A percentile compares a stretch with the other conserved stretches of the same genome.
phyloP scores from a whole-genome alignment of 2,797 vertebrate species.

The Lerista edwardsae region DNA sequence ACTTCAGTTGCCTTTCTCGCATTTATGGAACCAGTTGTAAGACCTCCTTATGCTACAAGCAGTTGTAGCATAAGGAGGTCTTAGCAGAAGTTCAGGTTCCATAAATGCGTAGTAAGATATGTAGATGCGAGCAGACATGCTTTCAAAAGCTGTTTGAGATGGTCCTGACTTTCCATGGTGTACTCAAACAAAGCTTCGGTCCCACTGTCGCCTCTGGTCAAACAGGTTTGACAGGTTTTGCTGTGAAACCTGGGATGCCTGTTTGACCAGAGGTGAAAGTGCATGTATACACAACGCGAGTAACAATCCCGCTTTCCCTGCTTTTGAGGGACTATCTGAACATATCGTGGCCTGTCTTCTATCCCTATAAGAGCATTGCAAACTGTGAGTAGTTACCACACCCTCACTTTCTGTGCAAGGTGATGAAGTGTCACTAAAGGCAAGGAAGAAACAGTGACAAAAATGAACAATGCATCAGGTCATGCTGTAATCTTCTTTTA shows the following conservation, averaged over 20 bases:
- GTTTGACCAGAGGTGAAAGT: not conserved
- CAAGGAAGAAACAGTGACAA: slow-evolving; percentile 8
- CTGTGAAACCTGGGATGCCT: not conserved
- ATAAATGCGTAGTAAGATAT: slow-evolving; percentile 24
- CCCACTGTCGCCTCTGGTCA: not conserved
- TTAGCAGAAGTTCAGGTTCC: slow-evolving; percentile 45
- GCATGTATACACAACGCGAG: too few species aligned
- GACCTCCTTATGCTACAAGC: too few species aligned
- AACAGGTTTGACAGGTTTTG: not conserved
- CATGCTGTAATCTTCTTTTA: not conserved
- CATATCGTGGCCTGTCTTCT: not conserved
- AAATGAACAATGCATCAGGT: slow-evolving; percentile 15
- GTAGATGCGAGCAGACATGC: not conserved
- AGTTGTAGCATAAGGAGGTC: slow-evolving; percentile 51
- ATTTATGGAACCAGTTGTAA: too few species aligned
- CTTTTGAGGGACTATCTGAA: not conserved
- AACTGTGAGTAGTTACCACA: slow-evolving; percentile 34
- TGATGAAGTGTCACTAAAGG: slow-evolving; percentile 35
- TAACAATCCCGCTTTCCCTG: not conserved
- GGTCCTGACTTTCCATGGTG: not conserved
- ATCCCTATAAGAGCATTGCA: slow-evolving; percentile 19
- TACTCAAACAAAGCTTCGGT: not conserved
- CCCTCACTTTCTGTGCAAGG: slow-evolving; percentile 31
- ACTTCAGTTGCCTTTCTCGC: slow-evolving; percentile 62
- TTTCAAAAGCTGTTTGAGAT: not conserved